phyloP scores from a whole-genome alignment of 64 coral and sea anemone genomes.

The Catalaphyllia jardinei region DNA sequence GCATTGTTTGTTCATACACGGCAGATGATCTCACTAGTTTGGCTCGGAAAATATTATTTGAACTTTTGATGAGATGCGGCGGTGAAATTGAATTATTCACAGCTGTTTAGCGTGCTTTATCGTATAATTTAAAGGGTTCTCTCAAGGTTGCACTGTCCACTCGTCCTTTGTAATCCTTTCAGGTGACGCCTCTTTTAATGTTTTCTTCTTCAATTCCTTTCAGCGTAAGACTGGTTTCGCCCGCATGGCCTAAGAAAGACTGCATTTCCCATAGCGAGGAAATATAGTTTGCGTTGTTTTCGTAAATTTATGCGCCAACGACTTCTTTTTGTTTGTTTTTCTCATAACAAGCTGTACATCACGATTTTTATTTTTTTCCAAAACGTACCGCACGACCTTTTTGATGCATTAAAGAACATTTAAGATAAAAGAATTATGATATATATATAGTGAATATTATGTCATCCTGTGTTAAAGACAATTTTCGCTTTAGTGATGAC shows the following conservation, averaged over 20 bases:
- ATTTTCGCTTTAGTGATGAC: not conserved
- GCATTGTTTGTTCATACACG: not conserved
- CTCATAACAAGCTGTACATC: not conserved
- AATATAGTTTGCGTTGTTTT: not conserved
- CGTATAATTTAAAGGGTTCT: not conserved
- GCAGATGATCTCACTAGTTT: conserved; percentile 11
- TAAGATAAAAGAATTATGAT: not conserved
- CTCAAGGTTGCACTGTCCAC: not conserved
- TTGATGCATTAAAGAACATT: not conserved
- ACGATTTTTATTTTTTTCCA: not conserved
- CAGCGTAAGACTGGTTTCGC: not conserved
- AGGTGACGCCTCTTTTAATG: not conserved
- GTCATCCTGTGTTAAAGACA: not conserved
- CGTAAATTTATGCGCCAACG: not conserved
- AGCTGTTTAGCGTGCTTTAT: not conserved
- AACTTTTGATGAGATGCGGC: conserved; percentile 9
- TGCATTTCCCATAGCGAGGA: not conserved
- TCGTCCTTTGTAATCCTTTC: not conserved
- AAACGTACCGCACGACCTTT: not conserved
- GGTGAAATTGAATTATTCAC: not conserved
- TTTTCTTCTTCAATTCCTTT: not conserved
- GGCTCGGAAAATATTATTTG: not conserved
- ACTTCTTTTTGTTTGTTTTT: not conserved
- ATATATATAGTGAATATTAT: not conserved
- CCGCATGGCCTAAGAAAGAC: not conserved